phyloP scores from a whole-genome alignment of 2,797 vertebrate genomes.

The Pangasius sanitwongsei region DNA sequence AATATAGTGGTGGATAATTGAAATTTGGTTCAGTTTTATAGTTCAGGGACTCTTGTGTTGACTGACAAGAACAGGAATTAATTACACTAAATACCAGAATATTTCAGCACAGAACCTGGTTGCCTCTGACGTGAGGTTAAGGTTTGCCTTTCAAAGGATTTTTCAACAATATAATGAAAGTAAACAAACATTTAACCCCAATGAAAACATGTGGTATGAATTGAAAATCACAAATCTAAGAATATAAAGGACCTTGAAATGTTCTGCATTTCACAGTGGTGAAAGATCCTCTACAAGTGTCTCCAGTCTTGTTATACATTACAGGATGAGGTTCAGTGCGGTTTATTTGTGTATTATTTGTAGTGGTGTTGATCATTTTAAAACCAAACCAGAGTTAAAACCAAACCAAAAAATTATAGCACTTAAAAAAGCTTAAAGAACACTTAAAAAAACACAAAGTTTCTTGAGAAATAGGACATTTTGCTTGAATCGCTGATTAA shows the following conservation, averaged over 20 bases:
- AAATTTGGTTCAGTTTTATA: neutral
- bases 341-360: neutral
- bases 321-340: neutral
- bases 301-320: neutral
- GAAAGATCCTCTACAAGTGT: neutral
- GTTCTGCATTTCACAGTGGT: neutral
- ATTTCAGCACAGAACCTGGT: neutral
- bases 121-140: neutral
- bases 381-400: neutral
- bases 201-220: neutral
- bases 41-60: neutral
- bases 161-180: neutral
- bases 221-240: neutral
- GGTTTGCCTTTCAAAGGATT: neutral
- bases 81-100: neutral
- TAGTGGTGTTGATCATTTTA: neutral
- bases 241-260: neutral
- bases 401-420: neutral
- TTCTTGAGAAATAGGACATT: neutral
- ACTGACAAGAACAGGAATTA: neutral
- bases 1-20: neutral
- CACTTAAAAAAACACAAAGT: neutral
- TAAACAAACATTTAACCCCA: conserved; percentile 2
- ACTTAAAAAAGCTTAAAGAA: neutral
- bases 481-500: neutral